A percentile compares a stretch with the other conserved stretches of the same genome.
Evolutionary conservation across 2,113 vertebrate genomes (phyloP).

Genomic region (Pelmatolapia mariae): DNA sequence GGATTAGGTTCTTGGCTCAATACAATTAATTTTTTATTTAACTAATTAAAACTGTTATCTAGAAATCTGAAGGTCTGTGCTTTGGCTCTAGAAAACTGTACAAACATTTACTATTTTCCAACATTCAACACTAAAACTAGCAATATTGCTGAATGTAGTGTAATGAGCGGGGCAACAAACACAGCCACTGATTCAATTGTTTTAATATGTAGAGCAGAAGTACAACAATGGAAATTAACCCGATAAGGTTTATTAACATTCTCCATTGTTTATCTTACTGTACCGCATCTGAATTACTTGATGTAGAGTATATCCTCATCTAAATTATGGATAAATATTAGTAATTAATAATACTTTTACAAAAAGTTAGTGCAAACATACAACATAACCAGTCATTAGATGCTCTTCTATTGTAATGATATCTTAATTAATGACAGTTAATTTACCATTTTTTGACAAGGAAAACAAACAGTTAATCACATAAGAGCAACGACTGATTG

Average conservation of each 20-base stretch:
- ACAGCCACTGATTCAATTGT: accelerated
- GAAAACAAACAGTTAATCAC: background rate
- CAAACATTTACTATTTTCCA: background rate
- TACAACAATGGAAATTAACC: background rate
- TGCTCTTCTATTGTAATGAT: background rate
- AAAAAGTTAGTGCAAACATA: background rate
- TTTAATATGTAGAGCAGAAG: background rate
- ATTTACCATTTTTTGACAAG: background rate
- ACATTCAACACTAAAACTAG: background rate
- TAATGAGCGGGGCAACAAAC: background rate
- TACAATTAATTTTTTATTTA: accelerated
- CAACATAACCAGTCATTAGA: background rate
- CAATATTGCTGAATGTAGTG: background rate
- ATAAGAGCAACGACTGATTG: background rate
- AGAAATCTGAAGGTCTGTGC: background rate
- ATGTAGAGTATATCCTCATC: accelerated
- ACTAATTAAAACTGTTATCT: background rate
- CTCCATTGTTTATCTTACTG: background rate
- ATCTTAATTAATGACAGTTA: background rate
- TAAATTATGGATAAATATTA: background rate
- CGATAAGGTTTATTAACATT: background rate
- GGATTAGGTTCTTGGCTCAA: background rate
- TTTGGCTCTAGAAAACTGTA: background rate
- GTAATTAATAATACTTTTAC: background rate
- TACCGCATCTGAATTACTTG: accelerated